Percentiles rank a stretch among this genome's conserved stretches.
Evolutionary conservation across 2,797 vertebrate species (phyloP).

Genomic region (Scomberomorus guttatus): DNA sequence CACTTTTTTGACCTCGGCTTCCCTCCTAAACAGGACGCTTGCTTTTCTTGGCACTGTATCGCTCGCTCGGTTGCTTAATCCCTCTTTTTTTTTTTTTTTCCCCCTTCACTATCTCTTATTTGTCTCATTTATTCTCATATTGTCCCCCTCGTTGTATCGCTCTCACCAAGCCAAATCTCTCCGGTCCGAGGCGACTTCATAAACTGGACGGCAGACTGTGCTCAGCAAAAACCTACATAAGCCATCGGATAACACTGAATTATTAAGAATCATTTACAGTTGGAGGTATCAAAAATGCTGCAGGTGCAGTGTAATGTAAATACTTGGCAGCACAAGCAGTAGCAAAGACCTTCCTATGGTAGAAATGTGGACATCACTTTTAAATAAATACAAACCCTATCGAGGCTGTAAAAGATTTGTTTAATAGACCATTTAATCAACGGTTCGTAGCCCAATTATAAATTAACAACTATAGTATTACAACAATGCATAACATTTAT

Average conservation of each 20-base stretch:
- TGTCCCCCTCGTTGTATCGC: not conserved
- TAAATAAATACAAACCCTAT: not conserved
- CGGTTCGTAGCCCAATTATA: not conserved
- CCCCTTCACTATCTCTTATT: constrained; percentile 48
- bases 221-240: constrained; percentile 39
- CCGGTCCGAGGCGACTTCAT: not conserved
- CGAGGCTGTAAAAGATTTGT: not conserved
- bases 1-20: constrained; percentile 69
- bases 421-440: not conserved
- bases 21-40: constrained; percentile 61
- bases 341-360: not conserved
- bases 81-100: constrained; percentile 13
- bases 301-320: constrained; percentile 18
- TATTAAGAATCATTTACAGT: constrained; percentile 61
- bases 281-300: constrained; percentile 14
- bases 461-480: not conserved
- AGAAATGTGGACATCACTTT: not conserved
- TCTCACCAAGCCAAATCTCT: constrained; percentile 24
- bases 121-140: constrained; percentile 59
- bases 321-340: not conserved
- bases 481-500: no score
- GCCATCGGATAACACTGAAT: constrained; percentile 47
- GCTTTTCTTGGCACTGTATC: constrained; percentile 36
- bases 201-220: constrained; percentile 41
- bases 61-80: constrained; percentile 10